Percentiles rank a stretch among this genome's conserved stretches.
phyloP scores from a whole-genome alignment of 1,140 invertebrate genomes.

The Cylas formicarius region DNA sequence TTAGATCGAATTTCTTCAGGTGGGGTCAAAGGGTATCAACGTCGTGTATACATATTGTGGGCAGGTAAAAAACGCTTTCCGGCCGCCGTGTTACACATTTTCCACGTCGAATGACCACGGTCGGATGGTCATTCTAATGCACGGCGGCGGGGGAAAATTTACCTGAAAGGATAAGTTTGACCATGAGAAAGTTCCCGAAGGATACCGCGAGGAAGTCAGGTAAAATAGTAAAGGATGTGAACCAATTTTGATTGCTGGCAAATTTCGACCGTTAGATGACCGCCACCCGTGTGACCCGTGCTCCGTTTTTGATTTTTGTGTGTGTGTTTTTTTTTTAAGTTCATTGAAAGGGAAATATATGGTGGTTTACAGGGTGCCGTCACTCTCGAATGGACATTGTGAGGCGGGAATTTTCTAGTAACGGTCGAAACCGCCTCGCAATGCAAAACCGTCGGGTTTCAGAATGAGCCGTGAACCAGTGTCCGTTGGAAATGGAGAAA shows the following conservation, averaged over 20 bases:
- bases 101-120: slow-evolving; percentile 18
- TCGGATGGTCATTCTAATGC: slow-evolving; percentile 17
- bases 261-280: slow-evolving; percentile 17
- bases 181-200: slow-evolving; percentile 22
- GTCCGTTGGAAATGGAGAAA: too few relatives aligned
- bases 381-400: too few relatives aligned
- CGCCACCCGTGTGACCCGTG: too few relatives aligned
- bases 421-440: too few relatives aligned
- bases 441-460: too few relatives aligned
- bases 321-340: too few relatives aligned
- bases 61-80: slow-evolving; percentile 16
- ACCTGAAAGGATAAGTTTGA: slow-evolving; percentile 20
- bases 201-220: slow-evolving; percentile 14
- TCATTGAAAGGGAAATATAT: too few relatives aligned
- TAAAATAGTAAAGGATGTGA: slow-evolving; percentile 21
- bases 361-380: too few relatives aligned
- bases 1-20: slow-evolving; percentile 24
- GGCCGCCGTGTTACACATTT: not conserved
- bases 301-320: too few relatives aligned
- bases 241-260: slow-evolving; percentile 26
- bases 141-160: slow-evolving; percentile 5
- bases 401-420: too few relatives aligned
- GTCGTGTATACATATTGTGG: slow-evolving; percentile 12
- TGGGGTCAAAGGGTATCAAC: slow-evolving; percentile 24
- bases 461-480: too few relatives aligned